These are phyloP conservation scores for Nannoperca australis DNA, from an alignment of 2,797 vertebrate genomes.

Conservation along the genomic window DNA sequence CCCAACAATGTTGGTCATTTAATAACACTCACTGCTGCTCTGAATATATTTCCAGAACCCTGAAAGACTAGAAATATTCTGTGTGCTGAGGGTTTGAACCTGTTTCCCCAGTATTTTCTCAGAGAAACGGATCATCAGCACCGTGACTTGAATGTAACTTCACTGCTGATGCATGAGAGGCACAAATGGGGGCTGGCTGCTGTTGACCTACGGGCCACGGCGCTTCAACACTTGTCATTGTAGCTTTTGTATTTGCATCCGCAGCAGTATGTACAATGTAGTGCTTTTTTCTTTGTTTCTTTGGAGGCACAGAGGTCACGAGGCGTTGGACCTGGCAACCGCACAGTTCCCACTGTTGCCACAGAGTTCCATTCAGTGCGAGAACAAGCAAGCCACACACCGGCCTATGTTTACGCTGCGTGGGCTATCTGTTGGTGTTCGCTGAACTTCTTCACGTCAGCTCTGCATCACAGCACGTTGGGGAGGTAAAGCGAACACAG, in stretches of 20 bases:
- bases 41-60: not conserved
- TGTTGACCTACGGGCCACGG: slow-evolving; percentile 17
- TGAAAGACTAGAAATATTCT: not conserved
- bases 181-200: slow-evolving; percentile 34
- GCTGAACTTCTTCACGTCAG: not conserved
- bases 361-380: slow-evolving; percentile 36
- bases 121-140: not conserved
- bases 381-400: slow-evolving; percentile 42
- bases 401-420: slow-evolving; percentile 6
- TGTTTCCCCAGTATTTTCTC: not conserved
- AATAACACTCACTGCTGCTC: not conserved
- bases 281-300: slow-evolving; percentile 28
- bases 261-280: slow-evolving; percentile 53
- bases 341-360: slow-evolving; percentile 26
- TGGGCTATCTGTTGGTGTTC: not conserved
- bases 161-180: slow-evolving; percentile 9
- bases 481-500: slow-evolving; percentile 95
- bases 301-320: slow-evolving; percentile 55
- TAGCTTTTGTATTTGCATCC: slow-evolving; percentile 54
- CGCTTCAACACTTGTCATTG: slow-evolving; percentile 31
- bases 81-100: not conserved
- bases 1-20: not conserved
- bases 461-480: slow-evolving; percentile 71
- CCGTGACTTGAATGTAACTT: not conserved
- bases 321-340: slow-evolving; percentile 49